Percentiles rank a stretch among this genome's conserved stretches.
These are phyloP conservation scores for Drosophila bocki DNA, from an alignment of 1,140 invertebrate species.

Conservation along the genomic window DNA sequence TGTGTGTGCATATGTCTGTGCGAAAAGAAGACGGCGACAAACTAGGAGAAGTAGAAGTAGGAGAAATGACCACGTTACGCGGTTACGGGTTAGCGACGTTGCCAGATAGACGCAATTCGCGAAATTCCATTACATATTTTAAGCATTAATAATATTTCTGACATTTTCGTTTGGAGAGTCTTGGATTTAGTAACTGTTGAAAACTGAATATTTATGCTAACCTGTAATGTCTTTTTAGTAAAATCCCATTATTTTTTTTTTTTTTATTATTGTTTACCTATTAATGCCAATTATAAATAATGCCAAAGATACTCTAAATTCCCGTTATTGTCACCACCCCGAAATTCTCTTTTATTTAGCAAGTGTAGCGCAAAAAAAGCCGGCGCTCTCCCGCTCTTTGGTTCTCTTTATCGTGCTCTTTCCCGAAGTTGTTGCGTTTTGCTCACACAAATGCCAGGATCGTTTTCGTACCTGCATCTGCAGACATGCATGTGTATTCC, in stretches of 20 bases:
- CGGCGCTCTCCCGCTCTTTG: conserved; percentile 16
- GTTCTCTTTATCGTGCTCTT: conserved; percentile 12
- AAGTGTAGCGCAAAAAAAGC: conserved; percentile 52
- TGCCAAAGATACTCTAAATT: neutral
- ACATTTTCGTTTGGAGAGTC: neutral
- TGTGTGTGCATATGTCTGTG: conserved; percentile 11
- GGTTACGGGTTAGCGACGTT: conserved; percentile 20
- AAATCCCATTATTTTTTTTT: neutral
- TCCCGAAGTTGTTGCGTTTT: conserved; percentile 5
- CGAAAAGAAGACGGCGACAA: conserved; percentile 33
- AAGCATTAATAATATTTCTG: neutral
- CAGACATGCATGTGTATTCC: conserved; percentile 1
- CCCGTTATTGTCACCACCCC: neutral
- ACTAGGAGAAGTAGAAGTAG: conserved; percentile 25
- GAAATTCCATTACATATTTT: neutral
- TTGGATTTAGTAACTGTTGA: no score
- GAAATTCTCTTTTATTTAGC: conserved; percentile 2
- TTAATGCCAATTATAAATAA: neutral
- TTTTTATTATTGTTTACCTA: neutral
- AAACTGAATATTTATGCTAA: neutral
- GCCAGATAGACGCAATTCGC: conserved; percentile 12
- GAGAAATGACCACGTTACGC: conserved; percentile 41
- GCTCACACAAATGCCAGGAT: neutral
- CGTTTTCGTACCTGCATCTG: conserved; percentile 9
- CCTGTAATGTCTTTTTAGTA: neutral